Evolutionary conservation across 2,888 invertebrate species (phyloP).

Genomic region (Diadegma fenestrale): DNA sequence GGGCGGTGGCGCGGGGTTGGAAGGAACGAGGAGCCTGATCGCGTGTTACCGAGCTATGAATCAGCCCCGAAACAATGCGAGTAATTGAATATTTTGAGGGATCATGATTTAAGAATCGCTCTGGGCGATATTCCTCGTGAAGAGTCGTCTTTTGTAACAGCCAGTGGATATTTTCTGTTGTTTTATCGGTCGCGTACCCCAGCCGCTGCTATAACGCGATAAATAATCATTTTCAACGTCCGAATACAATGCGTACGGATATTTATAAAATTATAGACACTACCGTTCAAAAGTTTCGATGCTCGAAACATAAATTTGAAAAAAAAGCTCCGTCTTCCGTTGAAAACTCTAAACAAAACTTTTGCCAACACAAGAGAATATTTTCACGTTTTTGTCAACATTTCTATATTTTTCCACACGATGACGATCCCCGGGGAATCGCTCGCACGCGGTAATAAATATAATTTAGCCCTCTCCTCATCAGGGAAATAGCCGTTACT

Average conservation of each 20-base stretch:
- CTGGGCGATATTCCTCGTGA: conserved; percentile 68
- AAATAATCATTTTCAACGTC: conserved; percentile 67
- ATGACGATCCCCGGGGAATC: no score
- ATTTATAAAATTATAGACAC: conserved; percentile 1
- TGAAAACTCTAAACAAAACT: not conserved
- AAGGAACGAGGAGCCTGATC: conserved; percentile 43
- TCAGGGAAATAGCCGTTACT: no score
- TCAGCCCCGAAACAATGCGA: conserved; percentile 76
- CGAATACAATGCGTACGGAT: not conserved
- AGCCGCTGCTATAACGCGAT: conserved; percentile 51
- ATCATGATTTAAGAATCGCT: conserved; percentile 78
- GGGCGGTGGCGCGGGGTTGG: conserved; percentile 24
- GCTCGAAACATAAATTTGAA: not conserved
- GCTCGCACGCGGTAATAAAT: no score
- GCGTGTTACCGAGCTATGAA: conserved; percentile 76
- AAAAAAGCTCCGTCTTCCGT: not conserved
- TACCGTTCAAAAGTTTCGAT: conserved; percentile 5
- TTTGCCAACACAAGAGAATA: no score
- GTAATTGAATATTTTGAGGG: conserved; percentile 79
- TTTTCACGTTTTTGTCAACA: no score
- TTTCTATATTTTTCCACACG: no score
- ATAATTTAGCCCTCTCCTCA: no score
- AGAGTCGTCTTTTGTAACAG: conserved; percentile 41
- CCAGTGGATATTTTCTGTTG: conserved; percentile 42
- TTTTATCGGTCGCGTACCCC: conserved; percentile 51